Conservation (phyloP, 2,888 invertebrate genomes). For the Anthrax anthrax region DNA sequence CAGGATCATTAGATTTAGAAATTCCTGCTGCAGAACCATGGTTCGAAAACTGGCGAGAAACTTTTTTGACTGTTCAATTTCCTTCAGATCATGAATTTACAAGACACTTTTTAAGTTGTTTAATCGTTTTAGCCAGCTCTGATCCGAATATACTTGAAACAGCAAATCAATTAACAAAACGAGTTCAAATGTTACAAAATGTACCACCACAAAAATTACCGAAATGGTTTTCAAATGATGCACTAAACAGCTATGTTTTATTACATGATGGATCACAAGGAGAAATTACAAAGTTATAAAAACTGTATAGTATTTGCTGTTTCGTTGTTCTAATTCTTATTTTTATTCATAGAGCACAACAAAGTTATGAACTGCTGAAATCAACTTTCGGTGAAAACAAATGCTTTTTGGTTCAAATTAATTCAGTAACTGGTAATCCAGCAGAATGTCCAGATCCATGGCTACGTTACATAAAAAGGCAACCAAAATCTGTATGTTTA, state of each 20-base stretch:
- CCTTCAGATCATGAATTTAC: constrained; percentile 94
- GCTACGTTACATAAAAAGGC: constrained; percentile 59
- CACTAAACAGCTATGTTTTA: constrained; percentile 78
- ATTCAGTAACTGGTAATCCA: constrained; percentile 54
- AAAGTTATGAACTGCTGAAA: constrained; percentile 71
- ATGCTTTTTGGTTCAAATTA: constrained; percentile 81
- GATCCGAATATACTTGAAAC: constrained; percentile 69
- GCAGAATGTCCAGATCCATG: constrained; percentile 67
- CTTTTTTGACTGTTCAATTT: constrained; percentile 74
- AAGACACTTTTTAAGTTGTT: constrained; percentile 72
- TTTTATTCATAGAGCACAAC: constrained; percentile 50
- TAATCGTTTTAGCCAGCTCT: constrained; percentile 56
- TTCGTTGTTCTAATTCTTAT: too few relatives aligned
- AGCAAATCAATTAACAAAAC: constrained; percentile 65
- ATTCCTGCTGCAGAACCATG: constrained; percentile 72
- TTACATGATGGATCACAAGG: constrained; percentile 63
- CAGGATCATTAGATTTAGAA: constrained; percentile 45
- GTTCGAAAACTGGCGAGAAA: constrained; percentile 92
- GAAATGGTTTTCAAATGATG: constrained; percentile 68
- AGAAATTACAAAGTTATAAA: constrained; percentile 62
- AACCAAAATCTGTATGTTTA: constrained; percentile 37
- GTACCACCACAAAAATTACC: constrained; percentile 63
- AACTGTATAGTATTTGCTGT: too few relatives aligned
- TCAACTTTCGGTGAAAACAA: constrained; percentile 71
- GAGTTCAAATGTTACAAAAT: constrained; percentile 64